Conservation (phyloP, 92 coral and sea anemone genomes). For the Porites evermanni region DNA sequence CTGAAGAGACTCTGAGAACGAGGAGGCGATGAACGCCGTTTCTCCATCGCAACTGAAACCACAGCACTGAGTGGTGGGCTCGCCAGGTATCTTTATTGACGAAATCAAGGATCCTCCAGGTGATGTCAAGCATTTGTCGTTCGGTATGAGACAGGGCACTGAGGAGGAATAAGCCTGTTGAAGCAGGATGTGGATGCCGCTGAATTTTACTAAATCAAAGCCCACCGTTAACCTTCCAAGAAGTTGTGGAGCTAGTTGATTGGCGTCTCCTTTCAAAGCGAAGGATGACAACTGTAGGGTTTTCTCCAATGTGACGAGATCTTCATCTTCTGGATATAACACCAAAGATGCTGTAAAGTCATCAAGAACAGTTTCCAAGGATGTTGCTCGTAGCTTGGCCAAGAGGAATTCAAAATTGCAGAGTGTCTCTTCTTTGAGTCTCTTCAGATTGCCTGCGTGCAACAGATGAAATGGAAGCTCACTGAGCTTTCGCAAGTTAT, state of each 20-base stretch:
- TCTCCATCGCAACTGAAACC: constrained; percentile 85
- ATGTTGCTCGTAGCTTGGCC: constrained; percentile 85
- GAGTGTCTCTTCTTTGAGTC: constrained; percentile 68
- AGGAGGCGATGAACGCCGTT: constrained; percentile 69
- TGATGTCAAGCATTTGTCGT: constrained; percentile 80
- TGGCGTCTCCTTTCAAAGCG: constrained; percentile 80
- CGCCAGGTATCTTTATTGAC: constrained; percentile 71
- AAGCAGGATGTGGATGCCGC: constrained; percentile 61
- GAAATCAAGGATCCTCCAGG: constrained; percentile 92
- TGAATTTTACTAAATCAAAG: constrained; percentile 47
- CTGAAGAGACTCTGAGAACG: constrained; percentile 66
- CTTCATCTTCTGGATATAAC: constrained; percentile 75
- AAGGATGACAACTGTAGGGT: constrained; percentile 82
- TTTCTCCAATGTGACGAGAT: constrained; percentile 70
- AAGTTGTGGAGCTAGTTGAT: constrained; percentile 91
- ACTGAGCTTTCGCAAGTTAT: constrained; percentile 84
- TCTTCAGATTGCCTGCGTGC: constrained; percentile 68
- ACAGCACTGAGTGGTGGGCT: constrained; percentile 64
- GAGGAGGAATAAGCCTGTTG: constrained; percentile 79
- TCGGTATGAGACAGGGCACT: constrained; percentile 85
- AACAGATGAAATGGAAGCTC: constrained; percentile 89
- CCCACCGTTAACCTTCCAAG: constrained; percentile 76
- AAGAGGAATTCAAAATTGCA: constrained; percentile 89
- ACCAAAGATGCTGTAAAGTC: constrained; percentile 75
- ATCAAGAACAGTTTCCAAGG: constrained; percentile 76